Evolutionary conservation across 2,888 invertebrate species (phyloP), one percentile per base, ranked within the genome.

Genomic region (Drosophila histrio): DNA sequence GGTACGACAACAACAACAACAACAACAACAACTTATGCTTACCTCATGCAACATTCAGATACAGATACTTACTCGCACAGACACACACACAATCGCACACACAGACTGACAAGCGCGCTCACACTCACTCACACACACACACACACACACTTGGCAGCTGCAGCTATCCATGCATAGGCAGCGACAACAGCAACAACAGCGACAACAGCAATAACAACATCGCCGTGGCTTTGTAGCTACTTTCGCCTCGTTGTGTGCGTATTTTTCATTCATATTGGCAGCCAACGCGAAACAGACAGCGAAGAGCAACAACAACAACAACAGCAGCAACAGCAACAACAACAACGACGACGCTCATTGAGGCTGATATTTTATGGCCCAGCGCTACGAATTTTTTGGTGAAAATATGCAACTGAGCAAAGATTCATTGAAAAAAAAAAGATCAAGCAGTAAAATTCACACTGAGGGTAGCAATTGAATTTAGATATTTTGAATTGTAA

Each of bases 251-350:
- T 11, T 74, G 75, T 75, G 81, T 82, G 82, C 85, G 87, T 82
- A 87, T 68, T 87, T 84, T 82, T 82, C 82, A 82, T 82, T 82
- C 82, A 82, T 82, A 69, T 84, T 78, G 85, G 79, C 76, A 84
- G 87, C 75, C 87, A 82, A 70, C 84, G 74, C 86, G 77, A 72
- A 64, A 76, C 68, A 63, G 77, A 73, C 46, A 59, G 44, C 44
- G 53, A 28, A 46, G 39, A 44, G 21, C 13, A 28, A 28, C 19
- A 21, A 28, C 39, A 17, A 15, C 15, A n/a, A 28, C 26, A 28
- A 11, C 57, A 52, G 34, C 32, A 36, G 43, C 26, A 24, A 49
- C 26, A 28, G 53, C 30, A 9, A 38, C 68, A 68, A 64, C 22
- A 50, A 36, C 49, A 50, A 36, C 24, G 15, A 26, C 32, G n/a